Evolutionary conservation across 2,797 vertebrate species (phyloP).

Genomic region (Rhynchonycteris naso): DNA sequence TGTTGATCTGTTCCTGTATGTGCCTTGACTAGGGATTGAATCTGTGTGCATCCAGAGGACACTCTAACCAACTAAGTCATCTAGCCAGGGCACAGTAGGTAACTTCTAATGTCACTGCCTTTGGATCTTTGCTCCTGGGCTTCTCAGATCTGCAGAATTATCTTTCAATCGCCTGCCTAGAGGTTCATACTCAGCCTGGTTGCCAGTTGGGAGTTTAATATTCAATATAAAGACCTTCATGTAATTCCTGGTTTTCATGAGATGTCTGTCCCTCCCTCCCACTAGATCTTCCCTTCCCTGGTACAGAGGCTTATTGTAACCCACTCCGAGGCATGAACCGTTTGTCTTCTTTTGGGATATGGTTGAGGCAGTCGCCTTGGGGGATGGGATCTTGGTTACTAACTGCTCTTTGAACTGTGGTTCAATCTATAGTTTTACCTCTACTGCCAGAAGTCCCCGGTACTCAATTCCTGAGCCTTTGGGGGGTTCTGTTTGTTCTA

Average conservation of each 20-base stretch:
- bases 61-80: too few species aligned
- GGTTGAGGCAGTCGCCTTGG: not conserved
- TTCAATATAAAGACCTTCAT: not conserved
- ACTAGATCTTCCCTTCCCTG: not conserved
- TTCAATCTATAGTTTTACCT: not conserved
- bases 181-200: not conserved
- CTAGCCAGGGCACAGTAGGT: too few species aligned
- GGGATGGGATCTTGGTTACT: not conserved
- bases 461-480: not conserved
- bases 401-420: not conserved
- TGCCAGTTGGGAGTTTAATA: not conserved
- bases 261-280: too few species aligned
- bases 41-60: too few species aligned
- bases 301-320: not conserved
- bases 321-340: not conserved
- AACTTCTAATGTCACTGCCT: not conserved
- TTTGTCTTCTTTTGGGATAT: not conserved
- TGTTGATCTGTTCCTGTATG: too few species aligned
- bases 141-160: not conserved
- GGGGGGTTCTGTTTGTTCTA: not conserved
- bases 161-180: not conserved
- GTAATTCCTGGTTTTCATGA: not conserved
- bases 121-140: not conserved
- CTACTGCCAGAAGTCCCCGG: not conserved
- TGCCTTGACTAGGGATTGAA: too few species aligned